Base-by-base conservation (phyloP, 2,113 vertebrate genomes). In the Verasper variegatus region DNA sequence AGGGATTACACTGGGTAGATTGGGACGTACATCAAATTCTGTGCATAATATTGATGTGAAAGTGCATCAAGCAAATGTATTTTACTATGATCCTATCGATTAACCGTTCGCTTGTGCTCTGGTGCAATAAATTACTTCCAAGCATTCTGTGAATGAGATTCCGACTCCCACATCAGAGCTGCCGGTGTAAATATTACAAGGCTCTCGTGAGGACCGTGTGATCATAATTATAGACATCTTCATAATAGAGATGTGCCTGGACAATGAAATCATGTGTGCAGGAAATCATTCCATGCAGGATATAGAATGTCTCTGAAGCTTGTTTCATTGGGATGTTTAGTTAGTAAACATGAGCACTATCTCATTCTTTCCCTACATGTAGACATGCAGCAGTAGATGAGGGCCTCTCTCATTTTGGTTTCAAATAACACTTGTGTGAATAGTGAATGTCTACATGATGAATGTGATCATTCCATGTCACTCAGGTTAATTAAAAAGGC, bases 401-500 rank as follows among this genome's bases (percentile, higher is more conserved):
- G 20, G 3, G 17, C 2, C 20, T 9, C 17, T 49, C 57, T 69
- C 20, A 26, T 20, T 31, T 75, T 54, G 27, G 18, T 74, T 65
- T 84, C 54, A 68, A 74, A 73, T 56, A 78, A 74, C 71, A 72
- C 26, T 66, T 67, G 64, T 56, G 40, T 5, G 40, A 85, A 71
- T n/a, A 9, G 67, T 71, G 74, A 83, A 70, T 3, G 62, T 77
- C 81, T 5, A 24, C 75, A 83, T 91, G 90, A 92, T 91, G 55
- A 92, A 92, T 93, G 89, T 87, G 90, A 88, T 92, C 86, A 84
- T 90, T 86, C 67, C 65, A 74, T 85, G 87, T 90, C 86, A 88
- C 78, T 84, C 80, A 71, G 89, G 90, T 94, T 93, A 92, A 94
- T 94, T 93, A 93, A 92, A 92, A 92, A 91, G 74, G 59, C 84